Evolutionary conservation across 2,888 invertebrate genomes (phyloP).

Genomic region (Flexamia atlantica): DNA sequence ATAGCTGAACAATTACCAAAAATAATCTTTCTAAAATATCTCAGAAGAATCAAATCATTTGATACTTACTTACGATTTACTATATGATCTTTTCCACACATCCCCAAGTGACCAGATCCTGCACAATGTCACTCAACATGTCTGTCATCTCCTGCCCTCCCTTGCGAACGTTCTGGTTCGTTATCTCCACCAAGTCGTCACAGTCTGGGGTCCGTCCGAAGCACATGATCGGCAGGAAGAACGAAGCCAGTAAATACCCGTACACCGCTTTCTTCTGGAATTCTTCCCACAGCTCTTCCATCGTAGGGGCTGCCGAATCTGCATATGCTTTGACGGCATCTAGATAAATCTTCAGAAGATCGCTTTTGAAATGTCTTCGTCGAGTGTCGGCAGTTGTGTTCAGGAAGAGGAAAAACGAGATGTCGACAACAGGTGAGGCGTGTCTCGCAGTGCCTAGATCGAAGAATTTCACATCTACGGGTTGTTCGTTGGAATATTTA

Average conservation of each 20-base stretch:
- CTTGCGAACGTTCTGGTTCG: neutral
- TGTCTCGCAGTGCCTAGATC: slow-evolving; percentile 72
- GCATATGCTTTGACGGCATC: slow-evolving; percentile 57
- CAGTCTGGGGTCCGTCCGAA: neutral
- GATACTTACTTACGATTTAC: neutral
- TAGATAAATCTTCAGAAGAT: slow-evolving; percentile 71
- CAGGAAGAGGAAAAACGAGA: slow-evolving; percentile 73
- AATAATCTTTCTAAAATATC: no score
- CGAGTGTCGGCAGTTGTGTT: slow-evolving; percentile 72
- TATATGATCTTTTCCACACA: neutral
- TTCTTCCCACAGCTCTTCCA: slow-evolving; percentile 61
- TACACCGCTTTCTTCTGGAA: slow-evolving; percentile 64
- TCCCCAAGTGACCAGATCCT: slow-evolving; percentile 23
- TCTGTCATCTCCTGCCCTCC: slow-evolving; percentile 30
- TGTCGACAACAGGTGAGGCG: slow-evolving; percentile 73
- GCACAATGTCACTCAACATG: slow-evolving; percentile 22
- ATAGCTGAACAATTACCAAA: no score
- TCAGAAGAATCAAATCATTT: no score
- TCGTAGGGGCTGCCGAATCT: slow-evolving; percentile 54
- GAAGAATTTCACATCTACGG: slow-evolving; percentile 72
- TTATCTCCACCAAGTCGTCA: neutral
- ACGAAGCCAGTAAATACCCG: slow-evolving; percentile 64
- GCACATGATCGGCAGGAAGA: slow-evolving; percentile 64
- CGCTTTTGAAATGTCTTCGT: slow-evolving; percentile 68
- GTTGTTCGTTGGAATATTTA: slow-evolving; percentile 71